phyloP scores from a whole-genome alignment of 2,888 invertebrate species.

The Camponotus fellah region DNA sequence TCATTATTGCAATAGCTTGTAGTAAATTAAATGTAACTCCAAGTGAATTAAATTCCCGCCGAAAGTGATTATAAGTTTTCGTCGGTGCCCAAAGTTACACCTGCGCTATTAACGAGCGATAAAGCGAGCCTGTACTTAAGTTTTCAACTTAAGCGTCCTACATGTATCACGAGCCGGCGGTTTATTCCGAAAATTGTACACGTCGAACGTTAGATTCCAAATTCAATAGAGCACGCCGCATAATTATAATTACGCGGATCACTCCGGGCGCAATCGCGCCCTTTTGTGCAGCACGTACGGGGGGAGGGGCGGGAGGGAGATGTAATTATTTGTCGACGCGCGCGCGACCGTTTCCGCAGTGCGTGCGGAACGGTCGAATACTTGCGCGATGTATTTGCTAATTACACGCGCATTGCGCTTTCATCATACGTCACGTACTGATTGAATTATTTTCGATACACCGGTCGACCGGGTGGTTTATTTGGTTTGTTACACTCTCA shows the following conservation, averaged over 20 bases:
- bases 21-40: constrained; percentile 52
- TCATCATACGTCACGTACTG: constrained; percentile 48
- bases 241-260: constrained; percentile 53
- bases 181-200: constrained; percentile 20
- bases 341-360: constrained; percentile 14
- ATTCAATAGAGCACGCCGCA: constrained; percentile 38
- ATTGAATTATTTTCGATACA: constrained; percentile 51
- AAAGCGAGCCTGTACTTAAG: constrained; percentile 24
- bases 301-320: not conserved
- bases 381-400: constrained; percentile 50
- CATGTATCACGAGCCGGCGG: not conserved
- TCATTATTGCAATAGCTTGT: constrained; percentile 30
- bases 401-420: constrained; percentile 44
- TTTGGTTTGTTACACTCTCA: constrained; percentile 23
- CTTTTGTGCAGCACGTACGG: constrained; percentile 29
- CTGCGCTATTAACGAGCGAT: constrained; percentile 8
- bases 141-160: not conserved
- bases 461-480: constrained; percentile 24
- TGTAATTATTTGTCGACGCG: constrained; percentile 50
- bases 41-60: constrained; percentile 25
- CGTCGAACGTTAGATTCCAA: constrained; percentile 30
- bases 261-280: constrained; percentile 37
- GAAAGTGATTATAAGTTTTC: constrained; percentile 25
- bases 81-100: constrained; percentile 23
- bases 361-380: constrained; percentile 16